Evolutionary conservation across 2,113 vertebrate species (phyloP), one percentile per base, ranked within the genome.

Genomic region (Emydura subglobosa): DNA sequence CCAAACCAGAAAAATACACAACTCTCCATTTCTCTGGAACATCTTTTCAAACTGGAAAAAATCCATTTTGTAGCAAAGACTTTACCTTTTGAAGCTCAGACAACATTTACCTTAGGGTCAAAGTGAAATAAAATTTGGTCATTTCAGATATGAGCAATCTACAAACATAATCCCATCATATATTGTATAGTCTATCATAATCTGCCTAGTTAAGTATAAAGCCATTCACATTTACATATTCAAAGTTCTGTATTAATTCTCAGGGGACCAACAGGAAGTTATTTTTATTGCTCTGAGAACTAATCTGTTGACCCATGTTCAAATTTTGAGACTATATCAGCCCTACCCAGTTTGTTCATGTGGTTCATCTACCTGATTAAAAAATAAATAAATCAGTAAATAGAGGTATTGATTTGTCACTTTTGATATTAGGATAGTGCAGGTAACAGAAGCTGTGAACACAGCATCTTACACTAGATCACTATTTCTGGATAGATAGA

Each of bases 241-340:
- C 79, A 86, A 88, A 92, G 74, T 2, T 91, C n/a, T 88, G 74
- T 2, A 88, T 19, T 21, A 87, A 94, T 59, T 93, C 93, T 79
- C 16, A 72, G 59, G 88, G 54, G 81, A 39, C 25, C 72, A 86
- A 0, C 13, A 17, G 13, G 19, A 47, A 90, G 88, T 91, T 86
- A 85, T 7, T 92, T 89, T n/a, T 88, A 0, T 29, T 82, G n/a
- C 31, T 87, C 5, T 72, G 79, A 94, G 79, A 91, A 80, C 39
- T 59, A 51, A 25, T 34, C 86, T n/a, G 81, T 29, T 85, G 88
- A 93, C 86, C 13, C 34, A 79, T 14, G 90, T 90, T 72, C 9
- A 76, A 17, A 51, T 85, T 83, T 90, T 65, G 90, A 8, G 86
- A 47, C 92, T 74, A 83, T 8, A 5, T 25, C 61, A 93, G 65